Evolutionary conservation across 2,888 invertebrate species (phyloP).

Genomic region (Hydrotaea cyrtoneurina): DNA sequence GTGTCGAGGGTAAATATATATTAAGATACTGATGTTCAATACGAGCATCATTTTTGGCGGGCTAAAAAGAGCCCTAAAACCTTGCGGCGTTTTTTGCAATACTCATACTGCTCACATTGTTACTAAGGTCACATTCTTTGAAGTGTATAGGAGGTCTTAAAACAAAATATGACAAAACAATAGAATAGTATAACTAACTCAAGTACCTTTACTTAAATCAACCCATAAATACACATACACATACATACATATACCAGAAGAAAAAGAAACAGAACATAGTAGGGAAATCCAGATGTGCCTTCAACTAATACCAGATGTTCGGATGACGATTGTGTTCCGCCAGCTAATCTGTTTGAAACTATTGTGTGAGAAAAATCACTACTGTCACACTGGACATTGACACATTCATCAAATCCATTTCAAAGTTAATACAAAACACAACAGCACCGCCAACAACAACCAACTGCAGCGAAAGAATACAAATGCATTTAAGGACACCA

Average conservation of each 20-base stretch:
- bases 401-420: constrained; percentile 31
- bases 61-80: no score
- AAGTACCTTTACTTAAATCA: constrained; percentile 21
- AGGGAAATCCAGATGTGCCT: constrained; percentile 30
- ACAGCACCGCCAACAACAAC: neutral
- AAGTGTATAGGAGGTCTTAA: neutral
- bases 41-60: no score
- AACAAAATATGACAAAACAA: constrained; percentile 11
- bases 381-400: constrained; percentile 26
- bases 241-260: neutral
- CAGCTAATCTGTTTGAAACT: neutral
- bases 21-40: no score
- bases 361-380: constrained; percentile 35
- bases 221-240: neutral
- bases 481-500: neutral
- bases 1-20: no score
- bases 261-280: constrained; percentile 27
- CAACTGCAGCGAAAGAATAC: neutral
- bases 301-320: constrained; percentile 46
- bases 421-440: constrained; percentile 27
- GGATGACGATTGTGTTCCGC: neutral
- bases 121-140: neutral
- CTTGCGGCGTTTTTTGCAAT: no score
- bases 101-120: no score
- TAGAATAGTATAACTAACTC: neutral